phyloP scores from a whole-genome alignment of 1,140 invertebrate genomes.

The Bicyclus anynana region DNA sequence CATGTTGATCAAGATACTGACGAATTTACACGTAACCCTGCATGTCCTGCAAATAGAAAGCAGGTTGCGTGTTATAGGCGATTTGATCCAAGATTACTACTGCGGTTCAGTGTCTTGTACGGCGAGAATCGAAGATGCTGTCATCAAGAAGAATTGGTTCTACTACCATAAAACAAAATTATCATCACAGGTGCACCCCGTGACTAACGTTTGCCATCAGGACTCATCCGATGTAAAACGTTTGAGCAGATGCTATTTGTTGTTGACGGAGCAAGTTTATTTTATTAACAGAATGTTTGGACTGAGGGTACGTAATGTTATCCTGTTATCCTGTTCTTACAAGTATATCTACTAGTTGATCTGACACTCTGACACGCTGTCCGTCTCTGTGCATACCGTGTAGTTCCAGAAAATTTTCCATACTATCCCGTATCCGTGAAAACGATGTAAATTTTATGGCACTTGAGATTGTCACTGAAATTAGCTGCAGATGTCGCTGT shows the following conservation, averaged over 20 bases:
- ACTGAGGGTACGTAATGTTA: slow-evolving; percentile 28
- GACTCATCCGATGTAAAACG: slow-evolving; percentile 3
- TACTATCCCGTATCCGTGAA: no score
- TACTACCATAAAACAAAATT: background rate
- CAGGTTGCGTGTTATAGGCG: slow-evolving; percentile 15
- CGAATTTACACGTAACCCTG: slow-evolving; percentile 16
- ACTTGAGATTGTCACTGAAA: no score
- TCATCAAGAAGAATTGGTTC: slow-evolving; percentile 20
- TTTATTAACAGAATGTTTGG: slow-evolving; percentile 29
- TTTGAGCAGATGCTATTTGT: slow-evolving; percentile 23
- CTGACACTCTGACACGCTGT: no score
- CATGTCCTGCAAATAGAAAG: slow-evolving; percentile 25
- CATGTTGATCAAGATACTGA: slow-evolving; percentile 23
- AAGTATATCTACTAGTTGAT: no score
- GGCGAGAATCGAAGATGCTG: background rate
- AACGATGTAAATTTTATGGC: no score
- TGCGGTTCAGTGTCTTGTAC: background rate
- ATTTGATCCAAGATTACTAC: slow-evolving; percentile 19
- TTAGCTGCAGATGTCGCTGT: no score
- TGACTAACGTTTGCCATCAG: background rate
- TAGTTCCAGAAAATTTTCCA: no score
- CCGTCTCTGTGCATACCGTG: no score
- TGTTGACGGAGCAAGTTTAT: slow-evolving; percentile 20
- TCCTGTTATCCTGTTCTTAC: no score
- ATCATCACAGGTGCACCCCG: background rate